A percentile compares a stretch with the other conserved stretches of the same genome.
Conservation (phyloP, 2,113 vertebrate genomes). For the Naja naja region DNA sequence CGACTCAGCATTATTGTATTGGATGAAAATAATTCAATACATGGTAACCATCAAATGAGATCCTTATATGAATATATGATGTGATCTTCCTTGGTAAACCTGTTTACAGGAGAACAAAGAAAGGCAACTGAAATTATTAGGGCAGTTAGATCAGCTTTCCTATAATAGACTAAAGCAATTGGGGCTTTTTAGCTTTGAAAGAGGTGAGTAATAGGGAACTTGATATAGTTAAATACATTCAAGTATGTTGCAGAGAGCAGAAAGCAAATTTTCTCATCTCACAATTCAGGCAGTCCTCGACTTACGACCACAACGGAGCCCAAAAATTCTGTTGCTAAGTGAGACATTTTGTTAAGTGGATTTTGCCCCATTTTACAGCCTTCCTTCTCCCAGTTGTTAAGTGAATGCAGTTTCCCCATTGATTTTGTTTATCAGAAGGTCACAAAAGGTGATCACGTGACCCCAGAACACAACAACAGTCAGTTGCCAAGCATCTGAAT, state of each 20-base stretch:
- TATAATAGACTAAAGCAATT: not conserved
- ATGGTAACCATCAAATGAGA: not conserved
- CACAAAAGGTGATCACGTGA: not conserved
- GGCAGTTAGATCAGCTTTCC: not conserved
- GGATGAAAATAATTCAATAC: not conserved
- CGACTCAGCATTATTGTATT: not conserved
- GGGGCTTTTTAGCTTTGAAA: not conserved
- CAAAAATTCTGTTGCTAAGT: not conserved
- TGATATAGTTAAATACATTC: not conserved
- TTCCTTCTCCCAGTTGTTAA: not conserved
- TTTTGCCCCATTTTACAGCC: not conserved
- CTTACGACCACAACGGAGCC: not conserved
- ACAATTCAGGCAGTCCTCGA: not conserved
- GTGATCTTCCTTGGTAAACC: not conserved
- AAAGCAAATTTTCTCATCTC: not conserved
- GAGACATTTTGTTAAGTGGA: not conserved
- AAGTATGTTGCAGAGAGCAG: not conserved
- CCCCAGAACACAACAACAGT: not conserved
- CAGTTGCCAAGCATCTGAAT: not conserved
- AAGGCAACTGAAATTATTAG: not conserved
- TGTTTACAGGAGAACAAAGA: not conserved
- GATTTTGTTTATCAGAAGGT: not conserved
- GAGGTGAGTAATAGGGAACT: not conserved
- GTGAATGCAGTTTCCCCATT: not conserved
- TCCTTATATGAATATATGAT: not conserved